These are phyloP conservation scores for Microtus richardsoni DNA, from an alignment of 2,113 vertebrate genomes.

Conservation along the genomic window DNA sequence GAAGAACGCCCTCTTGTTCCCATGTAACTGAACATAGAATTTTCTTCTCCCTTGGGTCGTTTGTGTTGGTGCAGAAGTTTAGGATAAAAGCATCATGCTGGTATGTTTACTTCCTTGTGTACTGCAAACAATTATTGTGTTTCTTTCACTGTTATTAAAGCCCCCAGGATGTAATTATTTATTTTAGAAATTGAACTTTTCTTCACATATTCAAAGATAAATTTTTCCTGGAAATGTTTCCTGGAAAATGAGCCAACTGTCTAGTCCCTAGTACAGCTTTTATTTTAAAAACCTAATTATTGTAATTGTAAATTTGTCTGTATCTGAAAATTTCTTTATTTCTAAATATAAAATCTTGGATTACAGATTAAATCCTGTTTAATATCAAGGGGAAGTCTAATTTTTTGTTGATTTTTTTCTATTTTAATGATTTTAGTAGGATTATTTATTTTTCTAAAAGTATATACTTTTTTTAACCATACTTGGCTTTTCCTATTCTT, in stretches of 20 bases:
- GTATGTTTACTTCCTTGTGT: not conserved
- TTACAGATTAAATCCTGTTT: not conserved
- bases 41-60: not conserved
- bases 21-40: not conserved
- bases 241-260: not conserved
- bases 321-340: slow-evolving; percentile 9
- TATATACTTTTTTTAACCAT: not conserved
- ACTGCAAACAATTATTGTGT: slow-evolving; percentile 14
- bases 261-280: not conserved
- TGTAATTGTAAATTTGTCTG: not conserved
- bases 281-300: not conserved
- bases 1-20: not conserved
- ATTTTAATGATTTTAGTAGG: not conserved
- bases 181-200: slow-evolving; percentile 29
- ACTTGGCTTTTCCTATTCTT: slow-evolving; percentile 9
- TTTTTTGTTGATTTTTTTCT: slow-evolving; percentile 23
- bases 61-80: not conserved
- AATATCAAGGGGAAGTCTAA: not conserved
- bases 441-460: slow-evolving; percentile 28
- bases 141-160: not conserved
- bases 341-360: not conserved
- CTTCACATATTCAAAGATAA: not conserved
- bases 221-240: not conserved
- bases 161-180: not conserved
- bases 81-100: not conserved